Conservation (phyloP, 2,797 vertebrate species). For the Setipinna tenuifilis region DNA sequence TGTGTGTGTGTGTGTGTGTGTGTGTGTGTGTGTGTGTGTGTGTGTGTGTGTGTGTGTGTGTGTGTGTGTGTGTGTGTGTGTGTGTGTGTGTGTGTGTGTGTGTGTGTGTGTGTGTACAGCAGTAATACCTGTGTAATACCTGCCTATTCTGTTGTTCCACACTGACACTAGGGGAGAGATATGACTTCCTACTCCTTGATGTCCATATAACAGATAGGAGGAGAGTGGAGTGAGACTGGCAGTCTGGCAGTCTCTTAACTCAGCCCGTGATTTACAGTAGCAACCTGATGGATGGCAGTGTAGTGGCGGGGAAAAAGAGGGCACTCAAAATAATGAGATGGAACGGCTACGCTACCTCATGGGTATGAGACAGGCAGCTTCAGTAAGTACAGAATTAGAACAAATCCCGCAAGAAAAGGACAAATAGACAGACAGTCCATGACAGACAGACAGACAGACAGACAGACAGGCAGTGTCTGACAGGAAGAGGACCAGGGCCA, state of each 20-base stretch:
- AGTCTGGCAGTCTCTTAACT: constrained; percentile 13
- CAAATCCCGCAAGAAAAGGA: neutral
- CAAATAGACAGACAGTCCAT: neutral
- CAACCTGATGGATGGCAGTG: constrained; percentile 36
- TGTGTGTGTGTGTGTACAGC: too few species aligned
- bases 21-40: too few species aligned
- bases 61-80: too few species aligned
- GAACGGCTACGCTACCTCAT: constrained; percentile 6
- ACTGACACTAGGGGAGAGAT: neutral
- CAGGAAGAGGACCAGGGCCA: neutral
- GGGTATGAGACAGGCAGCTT: neutral
- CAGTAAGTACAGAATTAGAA: neutral
- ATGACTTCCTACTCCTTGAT: neutral
- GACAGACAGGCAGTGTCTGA: neutral
- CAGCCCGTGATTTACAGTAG: constrained; percentile 27
- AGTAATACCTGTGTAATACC: neutral
- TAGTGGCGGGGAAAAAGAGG: constrained; percentile 27
- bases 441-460: neutral
- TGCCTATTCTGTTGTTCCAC: neutral
- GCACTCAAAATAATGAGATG: constrained; percentile 43
- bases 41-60: too few species aligned
- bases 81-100: too few species aligned
- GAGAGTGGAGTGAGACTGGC: neutral
- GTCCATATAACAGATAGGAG: neutral
- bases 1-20: constrained; percentile 1